phyloP scores from a whole-genome alignment of 2,888 invertebrate genomes.

The Drosophila histrio region DNA sequence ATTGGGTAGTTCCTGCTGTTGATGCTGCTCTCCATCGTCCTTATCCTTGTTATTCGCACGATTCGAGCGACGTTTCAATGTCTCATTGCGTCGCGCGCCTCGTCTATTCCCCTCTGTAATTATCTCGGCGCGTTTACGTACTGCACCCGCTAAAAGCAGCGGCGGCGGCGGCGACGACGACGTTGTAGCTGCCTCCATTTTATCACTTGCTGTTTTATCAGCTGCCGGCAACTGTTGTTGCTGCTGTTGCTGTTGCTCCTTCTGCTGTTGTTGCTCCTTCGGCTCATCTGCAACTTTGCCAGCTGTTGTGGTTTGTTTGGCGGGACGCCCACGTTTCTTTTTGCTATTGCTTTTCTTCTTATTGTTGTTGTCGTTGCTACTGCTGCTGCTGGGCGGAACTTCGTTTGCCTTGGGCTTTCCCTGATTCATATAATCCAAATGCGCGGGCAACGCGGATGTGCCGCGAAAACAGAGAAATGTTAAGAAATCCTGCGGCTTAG shows the following conservation, averaged over 20 bases:
- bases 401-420: constrained; percentile 79
- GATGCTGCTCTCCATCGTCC: constrained; percentile 29
- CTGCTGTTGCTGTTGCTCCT: constrained; percentile 69
- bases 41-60: constrained; percentile 71
- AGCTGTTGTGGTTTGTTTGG: constrained; percentile 61
- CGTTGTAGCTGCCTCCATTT: constrained; percentile 34
- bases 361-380: constrained; percentile 56
- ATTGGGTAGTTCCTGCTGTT: neutral
- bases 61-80: constrained; percentile 81
- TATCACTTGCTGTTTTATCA: constrained; percentile 56
- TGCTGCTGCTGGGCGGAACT: constrained; percentile 27
- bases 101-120: constrained; percentile 81
- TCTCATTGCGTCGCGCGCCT: constrained; percentile 77
- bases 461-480: constrained; percentile 93
- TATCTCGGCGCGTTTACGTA: constrained; percentile 86
- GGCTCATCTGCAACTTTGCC: constrained; percentile 14
- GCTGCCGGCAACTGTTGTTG: constrained; percentile 57
- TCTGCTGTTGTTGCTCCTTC: constrained; percentile 44
- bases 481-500: constrained; percentile 93
- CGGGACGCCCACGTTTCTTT: constrained; percentile 66
- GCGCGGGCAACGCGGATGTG: constrained; percentile 89
- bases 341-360: constrained; percentile 50
- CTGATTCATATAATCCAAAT: constrained; percentile 88
- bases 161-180: constrained; percentile 36
- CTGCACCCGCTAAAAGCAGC: constrained; percentile 84